These are phyloP conservation scores for Gibbula magus DNA, from an alignment of 2,888 invertebrate species.

Conservation along the genomic window DNA sequence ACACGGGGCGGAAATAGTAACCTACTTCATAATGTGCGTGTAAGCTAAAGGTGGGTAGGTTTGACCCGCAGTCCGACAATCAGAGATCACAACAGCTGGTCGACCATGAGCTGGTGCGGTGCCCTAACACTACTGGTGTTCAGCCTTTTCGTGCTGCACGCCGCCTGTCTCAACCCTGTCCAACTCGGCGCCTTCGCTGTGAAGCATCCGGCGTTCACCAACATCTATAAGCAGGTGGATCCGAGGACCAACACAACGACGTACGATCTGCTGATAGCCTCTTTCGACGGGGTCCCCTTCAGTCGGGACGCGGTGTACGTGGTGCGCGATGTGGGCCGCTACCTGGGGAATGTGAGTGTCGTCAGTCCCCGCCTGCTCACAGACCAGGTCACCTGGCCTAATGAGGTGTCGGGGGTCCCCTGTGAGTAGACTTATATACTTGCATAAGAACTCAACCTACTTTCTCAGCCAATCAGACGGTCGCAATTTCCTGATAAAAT, in stretches of 20 bases:
- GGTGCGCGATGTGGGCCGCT: slow-evolving; percentile 29
- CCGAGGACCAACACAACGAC: not conserved
- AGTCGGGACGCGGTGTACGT: slow-evolving; percentile 26
- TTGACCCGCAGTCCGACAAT: too few relatives aligned
- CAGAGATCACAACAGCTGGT: too few relatives aligned
- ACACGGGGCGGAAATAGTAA: too few relatives aligned
- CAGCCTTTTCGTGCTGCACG: not conserved
- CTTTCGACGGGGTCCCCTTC: slow-evolving; percentile 30
- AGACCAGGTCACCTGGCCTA: slow-evolving; percentile 37
- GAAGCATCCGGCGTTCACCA: not conserved
- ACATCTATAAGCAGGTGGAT: not conserved
- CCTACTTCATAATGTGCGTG: too few relatives aligned
- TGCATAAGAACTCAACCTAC: too few relatives aligned
- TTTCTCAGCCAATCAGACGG: too few relatives aligned
- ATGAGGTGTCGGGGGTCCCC: slow-evolving; percentile 30
- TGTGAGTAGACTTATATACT: slow-evolving; percentile 5
- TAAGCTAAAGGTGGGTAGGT: too few relatives aligned
- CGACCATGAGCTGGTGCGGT: too few relatives aligned
- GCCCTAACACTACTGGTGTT: not conserved
- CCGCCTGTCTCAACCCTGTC: not conserved
- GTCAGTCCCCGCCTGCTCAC: not conserved
- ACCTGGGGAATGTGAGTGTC: slow-evolving; percentile 20
- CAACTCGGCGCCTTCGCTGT: not conserved
- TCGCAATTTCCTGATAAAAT: too few relatives aligned
- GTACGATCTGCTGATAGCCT: slow-evolving; percentile 29